phyloP scores from a whole-genome alignment of 2,888 invertebrate genomes.

The Caenorhabditis angaria region DNA sequence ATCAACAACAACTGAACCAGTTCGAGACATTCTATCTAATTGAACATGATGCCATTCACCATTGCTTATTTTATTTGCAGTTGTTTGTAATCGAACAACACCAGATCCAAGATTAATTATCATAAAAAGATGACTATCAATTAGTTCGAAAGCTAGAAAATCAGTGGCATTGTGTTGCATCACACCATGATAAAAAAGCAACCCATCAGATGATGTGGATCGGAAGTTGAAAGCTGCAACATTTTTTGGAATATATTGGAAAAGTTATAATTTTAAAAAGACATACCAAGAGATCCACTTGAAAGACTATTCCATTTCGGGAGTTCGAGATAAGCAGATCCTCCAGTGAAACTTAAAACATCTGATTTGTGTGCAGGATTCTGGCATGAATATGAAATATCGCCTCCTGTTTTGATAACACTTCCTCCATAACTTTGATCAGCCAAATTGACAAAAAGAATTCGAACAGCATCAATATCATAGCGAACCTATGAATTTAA shows the following conservation, averaged over 20 bases:
- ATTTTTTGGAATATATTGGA: not conserved
- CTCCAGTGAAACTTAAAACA: slow-evolving; percentile 64
- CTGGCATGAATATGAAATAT: slow-evolving; percentile 67
- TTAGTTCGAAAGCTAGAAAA: slow-evolving; percentile 90
- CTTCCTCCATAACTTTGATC: slow-evolving; percentile 70
- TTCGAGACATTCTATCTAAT: slow-evolving; percentile 66
- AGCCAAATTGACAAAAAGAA: slow-evolving; percentile 67
- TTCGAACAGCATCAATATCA: slow-evolving; percentile 61
- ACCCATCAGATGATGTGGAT: slow-evolving; percentile 91
- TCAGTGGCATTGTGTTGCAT: slow-evolving; percentile 75
- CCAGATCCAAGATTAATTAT: slow-evolving; percentile 92
- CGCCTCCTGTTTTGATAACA: slow-evolving; percentile 61
- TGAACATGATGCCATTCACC: slow-evolving; percentile 68
- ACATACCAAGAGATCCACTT: slow-evolving; percentile 65
- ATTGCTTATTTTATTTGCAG: slow-evolving; percentile 60
- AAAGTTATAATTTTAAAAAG: not conserved
- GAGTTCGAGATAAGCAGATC: slow-evolving; percentile 51
- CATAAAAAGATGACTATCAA: slow-evolving; percentile 91
- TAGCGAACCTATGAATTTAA: slow-evolving; percentile 55
- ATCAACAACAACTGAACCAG: slow-evolving; percentile 67
- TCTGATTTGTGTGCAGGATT: slow-evolving; percentile 62
- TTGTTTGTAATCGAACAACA: slow-evolving; percentile 80
- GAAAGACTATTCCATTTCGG: slow-evolving; percentile 68
- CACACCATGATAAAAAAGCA: slow-evolving; percentile 84
- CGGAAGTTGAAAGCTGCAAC: slow-evolving; percentile 79